Evolutionary conservation across 2,113 vertebrate genomes (phyloP), one percentile per base, ranked within the genome.

Genomic region (Tachysurus vachellii): DNA sequence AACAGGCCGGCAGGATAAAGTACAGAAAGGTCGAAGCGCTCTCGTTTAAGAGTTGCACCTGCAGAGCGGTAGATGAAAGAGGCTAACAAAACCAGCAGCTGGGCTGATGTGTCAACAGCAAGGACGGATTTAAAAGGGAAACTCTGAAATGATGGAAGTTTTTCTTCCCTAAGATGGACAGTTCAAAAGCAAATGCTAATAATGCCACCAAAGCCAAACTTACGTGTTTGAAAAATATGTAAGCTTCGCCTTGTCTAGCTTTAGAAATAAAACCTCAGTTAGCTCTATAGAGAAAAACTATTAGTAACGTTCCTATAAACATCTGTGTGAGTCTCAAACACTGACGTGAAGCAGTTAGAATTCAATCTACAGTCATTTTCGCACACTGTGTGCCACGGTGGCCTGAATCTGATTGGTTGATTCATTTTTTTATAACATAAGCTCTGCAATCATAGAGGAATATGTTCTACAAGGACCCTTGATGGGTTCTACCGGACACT

Each of bases 81-180:
- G 76, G 86, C 64, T 87, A 91, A 94, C 92, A 93, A 94, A 93
- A 47, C 91, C 86, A 92, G 90, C 94, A 94, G 92, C 94, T 95
- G 93, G 91, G 91, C 91, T 91, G 89, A 82, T 93, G 91, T 89
- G 92, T 92, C 92, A 93, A 93, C 93, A 93, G 93, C 92, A 90
- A 84, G 91, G 88, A 91, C 91, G 90, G 91, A 94, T 91, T 94
- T 93, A 62, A 88, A 87, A 86, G 87, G 87, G 88, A 90, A 90
- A 90, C 92, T 92, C 56, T 54, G 50, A 54, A 79, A 54, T 36
- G 47, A 42, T 61, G 47, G 71, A n/a, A 56, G n/a, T 28, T 54
- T 77, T 61, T 75, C 31, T 71, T 56, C 21, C 26, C 56, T 62
- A 84, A 21, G 42, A 53, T 26, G n/a, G 50, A 54, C 73, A 64